Evolutionary conservation across 2,797 vertebrate species (phyloP), one percentile per base, ranked within the genome.

Genomic region (Poeciliopsis paucimaculata): DNA sequence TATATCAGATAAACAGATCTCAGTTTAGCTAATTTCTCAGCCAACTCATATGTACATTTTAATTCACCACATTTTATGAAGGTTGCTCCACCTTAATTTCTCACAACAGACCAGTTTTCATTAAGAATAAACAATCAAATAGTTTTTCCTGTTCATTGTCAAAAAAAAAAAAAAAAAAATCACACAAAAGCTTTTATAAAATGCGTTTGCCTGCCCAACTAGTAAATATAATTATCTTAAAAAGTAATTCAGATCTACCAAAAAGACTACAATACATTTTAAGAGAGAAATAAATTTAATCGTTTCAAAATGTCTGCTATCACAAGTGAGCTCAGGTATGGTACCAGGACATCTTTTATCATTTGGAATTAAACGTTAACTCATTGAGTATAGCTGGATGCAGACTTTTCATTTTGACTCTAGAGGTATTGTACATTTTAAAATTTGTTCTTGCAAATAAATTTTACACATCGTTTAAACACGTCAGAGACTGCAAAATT

Each of bases 401-500:
- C 26, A 66, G 34, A 2, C 0, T 23, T 26, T 23, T 66, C 62
- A 66, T 41, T 39, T 68, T 2, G 36, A 26, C 9, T 68, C 34
- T 68, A 13, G 62, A 46, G 13, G 10, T 34, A 2, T 34, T 26
- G 78, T 79, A 74, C 16, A 26, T 81, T 76, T 85, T 47, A 41
- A n/a, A 81, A 2, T 87, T 84, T 78, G 77, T 76, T 73, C 57
- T 76, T 45, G 45, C 46, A 81, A 82, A 91, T 75, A 79, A 83
- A 87, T 13, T 72, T 80, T 82, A 78, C 82, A 86, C 83, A 92
- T 89, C 87, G 85, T 73, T 84, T 83, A 36, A 87, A 85, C 82
- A 77, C 68, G 85, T 66, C 72, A 53, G 62, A 87, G 70, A 74
- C 77, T 0, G 2, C 1, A 2, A 82, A 88, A 91, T 89, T 88